Conservation (phyloP, 2,888 invertebrate genomes). For the Caenorhabditis sp. region DNA sequence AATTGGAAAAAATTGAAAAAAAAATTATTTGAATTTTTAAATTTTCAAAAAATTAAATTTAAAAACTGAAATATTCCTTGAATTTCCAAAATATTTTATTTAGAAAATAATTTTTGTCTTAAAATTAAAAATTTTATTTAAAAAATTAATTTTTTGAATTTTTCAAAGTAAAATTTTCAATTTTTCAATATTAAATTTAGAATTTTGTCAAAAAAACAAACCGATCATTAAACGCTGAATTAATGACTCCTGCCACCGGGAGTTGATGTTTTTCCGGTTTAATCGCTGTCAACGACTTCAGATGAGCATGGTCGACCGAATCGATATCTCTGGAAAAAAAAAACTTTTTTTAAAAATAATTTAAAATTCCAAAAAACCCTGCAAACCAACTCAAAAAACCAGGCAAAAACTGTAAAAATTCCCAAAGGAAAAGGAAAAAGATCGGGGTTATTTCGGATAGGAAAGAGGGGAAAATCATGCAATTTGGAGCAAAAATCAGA, state of each 20-base stretch:
- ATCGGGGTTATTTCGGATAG: not conserved
- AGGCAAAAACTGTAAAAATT: too few species aligned
- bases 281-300: slow-evolving; percentile 48
- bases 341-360: not conserved
- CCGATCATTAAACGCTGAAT: slow-evolving; percentile 75
- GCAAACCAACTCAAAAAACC: not conserved
- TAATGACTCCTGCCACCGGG: slow-evolving; percentile 70
- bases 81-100: too few species aligned
- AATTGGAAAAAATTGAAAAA: too few species aligned
- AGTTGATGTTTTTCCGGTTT: slow-evolving; percentile 44
- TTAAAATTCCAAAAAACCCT: not conserved
- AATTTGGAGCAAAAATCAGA: slow-evolving; percentile 6
- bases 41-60: too few species aligned
- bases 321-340: slow-evolving; percentile 58
- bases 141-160: too few species aligned
- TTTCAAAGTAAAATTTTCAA: too few species aligned
- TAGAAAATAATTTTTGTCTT: too few species aligned
- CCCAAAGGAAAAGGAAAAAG: slow-evolving; percentile 1
- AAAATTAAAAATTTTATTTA: too few species aligned
- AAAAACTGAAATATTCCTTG: too few species aligned
- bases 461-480: not conserved
- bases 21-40: too few species aligned
- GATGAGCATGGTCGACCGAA: slow-evolving; percentile 48
- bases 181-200: too few species aligned
- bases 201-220: too few species aligned